Percentiles rank a stretch among this genome's conserved stretches.
Conservation (phyloP, 2,113 vertebrate species). For the Neofelis nebulosa region DNA sequence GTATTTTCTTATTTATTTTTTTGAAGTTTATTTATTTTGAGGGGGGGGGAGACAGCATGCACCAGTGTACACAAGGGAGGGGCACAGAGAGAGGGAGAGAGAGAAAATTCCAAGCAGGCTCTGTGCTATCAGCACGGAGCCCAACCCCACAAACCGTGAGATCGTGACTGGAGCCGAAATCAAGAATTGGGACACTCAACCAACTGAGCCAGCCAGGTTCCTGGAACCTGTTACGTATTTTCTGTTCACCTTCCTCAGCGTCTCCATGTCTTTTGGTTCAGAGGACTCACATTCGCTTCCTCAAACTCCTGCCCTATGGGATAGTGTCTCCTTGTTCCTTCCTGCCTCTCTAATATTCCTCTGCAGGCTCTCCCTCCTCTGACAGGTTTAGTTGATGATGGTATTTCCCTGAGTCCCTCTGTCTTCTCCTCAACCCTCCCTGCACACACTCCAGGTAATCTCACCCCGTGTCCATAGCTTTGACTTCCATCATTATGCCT, state of each 20-base stretch:
- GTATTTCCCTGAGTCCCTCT: not conserved
- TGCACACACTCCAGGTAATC: not conserved
- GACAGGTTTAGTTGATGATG: not conserved
- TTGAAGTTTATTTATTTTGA: no score
- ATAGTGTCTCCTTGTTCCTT: not conserved
- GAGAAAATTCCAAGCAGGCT: no score
- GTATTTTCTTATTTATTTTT: not conserved
- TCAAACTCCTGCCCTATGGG: not conserved
- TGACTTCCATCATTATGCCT: not conserved
- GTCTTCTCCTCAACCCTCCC: not conserved
- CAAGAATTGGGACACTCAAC: no score
- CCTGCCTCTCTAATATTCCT: not conserved
- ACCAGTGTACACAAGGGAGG: no score
- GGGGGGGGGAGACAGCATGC: no score
- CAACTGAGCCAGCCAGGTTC: no score
- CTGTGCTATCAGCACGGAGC: no score
- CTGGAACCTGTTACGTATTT: not conserved
- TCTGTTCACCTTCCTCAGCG: not conserved
- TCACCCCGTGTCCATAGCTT: not conserved
- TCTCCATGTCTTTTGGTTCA: not conserved
- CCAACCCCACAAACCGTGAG: no score
- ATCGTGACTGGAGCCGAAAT: no score
- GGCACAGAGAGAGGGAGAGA: no score
- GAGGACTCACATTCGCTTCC: not conserved
- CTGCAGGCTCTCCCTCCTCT: not conserved